Conservation (phyloP, 2,888 invertebrate genomes). For the Morpho achilles region DNA sequence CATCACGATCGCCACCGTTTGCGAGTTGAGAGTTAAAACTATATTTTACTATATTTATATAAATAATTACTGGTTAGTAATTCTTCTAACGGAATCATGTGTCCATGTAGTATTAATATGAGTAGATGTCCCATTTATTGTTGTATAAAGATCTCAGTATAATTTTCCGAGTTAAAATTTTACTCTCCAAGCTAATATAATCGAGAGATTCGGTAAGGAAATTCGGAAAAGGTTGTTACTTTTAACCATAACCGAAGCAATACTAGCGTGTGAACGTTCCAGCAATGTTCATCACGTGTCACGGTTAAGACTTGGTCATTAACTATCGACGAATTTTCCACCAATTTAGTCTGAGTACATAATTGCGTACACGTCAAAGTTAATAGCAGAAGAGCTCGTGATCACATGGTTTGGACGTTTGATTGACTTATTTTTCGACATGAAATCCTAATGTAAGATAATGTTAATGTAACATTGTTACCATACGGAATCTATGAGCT, state of each 20-base stretch:
- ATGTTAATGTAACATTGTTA: too few relatives aligned
- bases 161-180: neutral
- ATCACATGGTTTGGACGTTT: slow-evolving; percentile 1
- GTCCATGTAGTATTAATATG: too few relatives aligned
- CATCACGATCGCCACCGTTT: too few relatives aligned
- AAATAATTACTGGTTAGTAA: too few relatives aligned
- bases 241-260: slow-evolving; percentile 7
- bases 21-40: too few relatives aligned
- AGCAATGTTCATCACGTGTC: slow-evolving; percentile 50
- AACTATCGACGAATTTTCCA: slow-evolving; percentile 68
- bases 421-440: slow-evolving; percentile 1
- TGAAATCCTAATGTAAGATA: too few relatives aligned
- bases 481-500: too few relatives aligned
- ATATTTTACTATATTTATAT: too few relatives aligned
- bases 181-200: neutral
- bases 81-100: too few relatives aligned
- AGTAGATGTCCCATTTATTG: too few relatives aligned
- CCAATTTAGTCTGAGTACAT: slow-evolving; percentile 74
- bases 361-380: slow-evolving; percentile 75
- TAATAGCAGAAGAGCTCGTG: slow-evolving; percentile 52
- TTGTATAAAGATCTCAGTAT: neutral
- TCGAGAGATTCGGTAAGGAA: neutral
- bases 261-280: slow-evolving; percentile 39
- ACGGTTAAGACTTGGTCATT: slow-evolving; percentile 54
- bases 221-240: slow-evolving; percentile 1